A percentile compares a stretch with the other conserved stretches of the same genome.
phyloP scores from a whole-genome alignment of 2,888 invertebrate genomes.

The Pteria penguin region DNA sequence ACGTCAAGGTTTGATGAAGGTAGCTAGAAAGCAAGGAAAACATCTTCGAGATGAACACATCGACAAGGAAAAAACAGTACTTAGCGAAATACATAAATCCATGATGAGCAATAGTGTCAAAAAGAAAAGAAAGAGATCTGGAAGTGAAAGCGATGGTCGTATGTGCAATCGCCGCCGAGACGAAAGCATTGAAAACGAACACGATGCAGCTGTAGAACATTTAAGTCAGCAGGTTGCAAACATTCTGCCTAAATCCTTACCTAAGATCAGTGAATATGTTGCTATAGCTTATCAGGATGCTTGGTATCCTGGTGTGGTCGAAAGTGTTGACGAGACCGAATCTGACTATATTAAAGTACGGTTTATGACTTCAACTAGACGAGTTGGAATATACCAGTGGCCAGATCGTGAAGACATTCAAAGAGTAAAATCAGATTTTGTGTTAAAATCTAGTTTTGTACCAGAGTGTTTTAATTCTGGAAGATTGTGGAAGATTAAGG shows the following conservation, averaged over 20 bases:
- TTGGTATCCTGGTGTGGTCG: constrained; percentile 31
- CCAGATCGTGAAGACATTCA: constrained; percentile 5
- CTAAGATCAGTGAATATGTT: constrained; percentile 27
- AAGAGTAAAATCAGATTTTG: neutral
- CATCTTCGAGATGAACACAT: constrained; percentile 18
- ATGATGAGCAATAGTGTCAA: constrained; percentile 1
- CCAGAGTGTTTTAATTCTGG: constrained; percentile 28
- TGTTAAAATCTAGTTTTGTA: neutral
- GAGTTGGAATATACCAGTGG: constrained; percentile 16
- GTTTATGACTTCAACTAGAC: neutral
- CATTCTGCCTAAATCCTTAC: too few species aligned
- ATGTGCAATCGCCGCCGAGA: too few species aligned
- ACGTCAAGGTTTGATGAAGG: constrained; percentile 7
- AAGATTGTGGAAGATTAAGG: too few species aligned
- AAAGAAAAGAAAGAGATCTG: too few species aligned
- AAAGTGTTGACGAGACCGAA: neutral
- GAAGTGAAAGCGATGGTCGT: too few species aligned
- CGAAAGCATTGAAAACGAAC: too few species aligned
- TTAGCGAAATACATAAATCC: constrained; percentile 23
- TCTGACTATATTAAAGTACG: neutral
- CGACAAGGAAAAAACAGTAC: constrained; percentile 30
- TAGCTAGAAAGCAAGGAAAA: constrained; percentile 37
- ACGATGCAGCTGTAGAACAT: too few species aligned
- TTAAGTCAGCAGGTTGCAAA: too few species aligned
- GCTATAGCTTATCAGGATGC: constrained; percentile 22